Evolutionary conservation across 2,797 vertebrate species (phyloP), one percentile per base, ranked within the genome.

Genomic region (Oryzias sinensis): DNA sequence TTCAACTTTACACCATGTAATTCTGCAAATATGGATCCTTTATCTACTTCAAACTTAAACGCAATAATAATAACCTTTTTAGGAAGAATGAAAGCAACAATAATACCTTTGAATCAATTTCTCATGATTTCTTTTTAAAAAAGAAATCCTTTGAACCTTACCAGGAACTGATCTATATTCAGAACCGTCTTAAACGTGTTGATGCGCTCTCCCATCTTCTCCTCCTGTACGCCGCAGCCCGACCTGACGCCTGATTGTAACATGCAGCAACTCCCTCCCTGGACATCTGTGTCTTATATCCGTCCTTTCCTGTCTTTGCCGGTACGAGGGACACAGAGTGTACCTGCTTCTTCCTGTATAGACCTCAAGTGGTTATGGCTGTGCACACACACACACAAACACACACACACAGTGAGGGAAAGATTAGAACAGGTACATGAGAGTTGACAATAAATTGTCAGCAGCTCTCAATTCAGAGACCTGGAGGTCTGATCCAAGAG

Each of bases 101-200:
- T 37, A 37, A 37, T 22, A 37, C 11, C 33, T 37, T 37, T 37
- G 9, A 37, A 11, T 37, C 9, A 2, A 37, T 37, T 37, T 37
- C 33, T 37, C 2, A 37, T 37, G 11, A 37, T 37, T 11, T 37
- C 9, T 37, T 37, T 27, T 4, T 5, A 41, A 20, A 9, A 53
- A 41, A 59, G 42, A 58, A 43, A 66, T 33, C 48, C 29, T 42
- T 20, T 58, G 5, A 40, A 55, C 3, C 90, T 93, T 90, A 93
- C 91, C 91, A 89, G 84, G 69, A 90, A 88, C 37, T 92, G 89
- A 78, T 93, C 90, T 53, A 91, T 80, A 65, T 93, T 93, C 73
- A 90, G 77, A 72, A 89, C 89, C 0, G 89, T 92, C 77, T 92
- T 86, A 81, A 88, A 89, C 27, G 90, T 91, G 74, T 92, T 91